phyloP scores from a whole-genome alignment of 2,888 invertebrate species.

The Drosophila lutescens region DNA sequence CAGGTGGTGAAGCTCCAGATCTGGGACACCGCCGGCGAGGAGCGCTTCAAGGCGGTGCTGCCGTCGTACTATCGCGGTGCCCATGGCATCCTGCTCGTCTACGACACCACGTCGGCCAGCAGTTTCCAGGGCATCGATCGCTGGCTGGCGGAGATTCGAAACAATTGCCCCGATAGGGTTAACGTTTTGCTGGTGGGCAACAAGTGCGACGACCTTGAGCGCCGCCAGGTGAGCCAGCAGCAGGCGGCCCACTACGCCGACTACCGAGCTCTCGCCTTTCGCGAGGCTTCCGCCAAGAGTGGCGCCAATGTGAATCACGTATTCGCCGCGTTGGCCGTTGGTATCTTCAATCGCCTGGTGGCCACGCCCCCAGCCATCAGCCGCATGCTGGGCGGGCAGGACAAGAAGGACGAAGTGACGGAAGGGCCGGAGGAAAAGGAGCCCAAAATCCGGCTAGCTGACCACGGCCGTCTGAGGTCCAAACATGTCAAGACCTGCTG shows the following conservation, averaged over 20 bases:
- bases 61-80: conserved; percentile 98
- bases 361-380: not conserved
- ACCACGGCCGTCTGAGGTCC: not conserved
- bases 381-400: not conserved
- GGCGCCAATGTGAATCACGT: conserved; percentile 99
- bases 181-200: conserved; percentile 99
- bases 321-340: conserved; percentile 85
- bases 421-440: not conserved
- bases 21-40: conserved; percentile 98
- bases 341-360: conserved; percentile 18
- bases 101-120: conserved; percentile 98
- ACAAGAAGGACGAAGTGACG: not conserved
- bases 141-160: conserved; percentile 99
- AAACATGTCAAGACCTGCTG: not conserved
- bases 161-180: conserved; percentile 94
- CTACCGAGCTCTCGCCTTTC: conserved; percentile 98
- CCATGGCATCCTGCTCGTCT: conserved; percentile 98
- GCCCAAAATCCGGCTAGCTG: not conserved
- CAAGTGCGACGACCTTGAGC: conserved; percentile 98
- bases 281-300: conserved; percentile 99
- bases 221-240: conserved; percentile 97
- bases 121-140: conserved; percentile 99
- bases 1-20: conserved; percentile 96
- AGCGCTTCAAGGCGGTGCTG: conserved; percentile 96
- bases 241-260: conserved; percentile 98